Conservation (phyloP, 2,113 vertebrate genomes). For the Rhinoptilus africanus region DNA sequence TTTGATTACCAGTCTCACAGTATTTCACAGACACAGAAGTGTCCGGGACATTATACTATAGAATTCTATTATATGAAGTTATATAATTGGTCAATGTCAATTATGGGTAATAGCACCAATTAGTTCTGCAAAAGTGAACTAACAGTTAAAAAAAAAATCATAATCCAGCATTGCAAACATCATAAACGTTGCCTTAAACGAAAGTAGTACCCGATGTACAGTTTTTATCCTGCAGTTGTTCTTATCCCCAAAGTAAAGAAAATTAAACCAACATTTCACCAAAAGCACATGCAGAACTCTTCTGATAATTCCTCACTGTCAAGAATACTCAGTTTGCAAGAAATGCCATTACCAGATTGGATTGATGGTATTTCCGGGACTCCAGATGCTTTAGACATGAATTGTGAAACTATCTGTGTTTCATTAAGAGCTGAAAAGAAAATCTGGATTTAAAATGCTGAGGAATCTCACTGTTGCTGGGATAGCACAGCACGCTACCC, state of each 20-base stretch:
- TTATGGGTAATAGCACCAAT: not conserved
- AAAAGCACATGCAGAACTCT: not conserved
- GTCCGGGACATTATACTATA: not conserved
- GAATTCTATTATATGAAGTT: not conserved
- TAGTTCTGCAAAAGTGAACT: not conserved
- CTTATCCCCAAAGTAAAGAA: not conserved
- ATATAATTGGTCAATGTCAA: not conserved
- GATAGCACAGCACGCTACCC: not conserved
- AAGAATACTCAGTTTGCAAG: not conserved
- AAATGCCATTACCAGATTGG: not conserved
- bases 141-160: not conserved
- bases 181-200: not conserved
- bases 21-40: not conserved
- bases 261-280: not conserved
- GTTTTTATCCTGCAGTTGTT: not conserved
- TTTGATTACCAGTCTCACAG: not conserved
- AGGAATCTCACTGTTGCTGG: not conserved
- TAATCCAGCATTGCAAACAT: not conserved
- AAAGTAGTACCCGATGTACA: rapidly evolving
- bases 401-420: not conserved
- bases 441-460: not conserved
- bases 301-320: not conserved
- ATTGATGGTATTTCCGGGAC: not conserved
- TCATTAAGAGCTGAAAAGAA: not conserved
- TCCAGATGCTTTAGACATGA: not conserved